These are phyloP conservation scores for Vireo griseus DNA, from an alignment of 2,797 vertebrate species.

Conservation along the genomic window DNA sequence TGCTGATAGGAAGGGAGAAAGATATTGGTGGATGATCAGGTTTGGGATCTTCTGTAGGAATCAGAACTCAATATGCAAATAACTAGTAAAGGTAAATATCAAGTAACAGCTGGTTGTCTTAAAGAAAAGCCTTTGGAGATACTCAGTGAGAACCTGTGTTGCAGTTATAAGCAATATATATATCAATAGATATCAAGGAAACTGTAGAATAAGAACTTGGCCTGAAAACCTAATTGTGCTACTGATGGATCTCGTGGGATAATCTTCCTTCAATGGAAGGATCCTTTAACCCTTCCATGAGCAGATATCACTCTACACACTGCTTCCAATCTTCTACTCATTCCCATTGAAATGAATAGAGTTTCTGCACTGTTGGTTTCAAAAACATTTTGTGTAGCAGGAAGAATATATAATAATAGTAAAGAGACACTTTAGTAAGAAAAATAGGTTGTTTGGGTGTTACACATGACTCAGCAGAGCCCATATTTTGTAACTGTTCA, in stretches of 20 bases:
- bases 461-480: slow-evolving; percentile 20
- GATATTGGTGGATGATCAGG: neutral
- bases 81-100: neutral
- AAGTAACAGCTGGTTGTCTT: neutral
- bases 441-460: neutral
- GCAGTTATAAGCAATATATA: neutral
- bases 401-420: neutral
- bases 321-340: neutral
- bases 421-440: neutral
- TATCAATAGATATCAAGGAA: neutral
- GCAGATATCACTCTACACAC: neutral
- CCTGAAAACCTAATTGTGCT: neutral
- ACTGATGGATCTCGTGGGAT: neutral
- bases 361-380: neutral
- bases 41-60: neutral
- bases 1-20: neutral
- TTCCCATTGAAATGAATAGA: neutral
- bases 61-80: neutral
- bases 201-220: neutral
- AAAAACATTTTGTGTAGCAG: neutral
- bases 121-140: neutral
- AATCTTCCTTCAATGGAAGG: neutral
- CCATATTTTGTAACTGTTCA: neutral
- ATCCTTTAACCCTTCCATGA: neutral
- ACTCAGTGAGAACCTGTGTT: neutral